Percentiles rank a stretch among this genome's conserved stretches.
Evolutionary conservation across 53 echinoderm and acorn worm genomes (phyloP).

Genomic region (Henricia sp.): DNA sequence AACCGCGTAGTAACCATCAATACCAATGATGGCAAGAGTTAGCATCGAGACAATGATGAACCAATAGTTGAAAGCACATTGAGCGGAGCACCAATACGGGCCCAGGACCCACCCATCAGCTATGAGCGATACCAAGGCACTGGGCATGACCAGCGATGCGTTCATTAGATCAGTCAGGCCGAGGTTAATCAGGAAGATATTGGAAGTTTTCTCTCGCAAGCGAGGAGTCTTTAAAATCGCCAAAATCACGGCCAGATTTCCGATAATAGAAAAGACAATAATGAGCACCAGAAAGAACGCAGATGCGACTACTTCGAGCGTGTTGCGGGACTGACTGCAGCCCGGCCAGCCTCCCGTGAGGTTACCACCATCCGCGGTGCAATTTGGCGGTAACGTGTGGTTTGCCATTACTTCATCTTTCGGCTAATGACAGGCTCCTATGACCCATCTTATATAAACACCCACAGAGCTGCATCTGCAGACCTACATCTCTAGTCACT

Average conservation of each 20-base stretch:
- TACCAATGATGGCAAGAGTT: constrained; percentile 65
- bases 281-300: constrained; percentile 24
- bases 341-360: not conserved
- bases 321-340: not conserved
- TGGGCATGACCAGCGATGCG: constrained; percentile 61
- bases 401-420: no score
- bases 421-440: no score
- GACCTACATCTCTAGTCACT: no score
- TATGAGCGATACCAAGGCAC: constrained; percentile 27
- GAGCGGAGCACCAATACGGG: constrained; percentile 38
- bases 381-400: no score
- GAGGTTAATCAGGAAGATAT: constrained; percentile 53
- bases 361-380: not conserved
- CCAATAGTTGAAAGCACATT: constrained; percentile 71
- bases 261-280: constrained; percentile 35
- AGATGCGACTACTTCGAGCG: not conserved
- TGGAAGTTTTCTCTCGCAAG: constrained; percentile 49
- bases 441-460: no score
- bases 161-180: constrained; percentile 61
- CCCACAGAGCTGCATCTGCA: no score
- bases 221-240: constrained; percentile 52
- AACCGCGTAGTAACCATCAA: constrained; percentile 52
- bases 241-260: constrained; percentile 53
- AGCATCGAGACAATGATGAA: constrained; percentile 72
- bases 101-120: constrained; percentile 56